A percentile compares a stretch with the other conserved stretches of the same genome.
Conservation (phyloP, 2,888 invertebrate genomes). For the Sphinx pinastri region DNA sequence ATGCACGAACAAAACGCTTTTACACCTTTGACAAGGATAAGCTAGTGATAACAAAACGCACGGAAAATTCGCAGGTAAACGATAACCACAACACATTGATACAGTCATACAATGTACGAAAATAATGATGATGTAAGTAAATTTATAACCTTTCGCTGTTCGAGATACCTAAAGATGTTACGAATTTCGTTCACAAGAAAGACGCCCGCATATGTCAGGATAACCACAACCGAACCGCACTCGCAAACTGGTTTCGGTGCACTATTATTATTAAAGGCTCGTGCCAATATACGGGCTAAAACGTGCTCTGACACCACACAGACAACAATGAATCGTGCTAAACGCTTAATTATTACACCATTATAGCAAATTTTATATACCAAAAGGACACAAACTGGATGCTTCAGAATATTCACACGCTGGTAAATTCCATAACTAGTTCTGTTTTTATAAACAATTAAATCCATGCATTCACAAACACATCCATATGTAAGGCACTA, state of each 20-base stretch:
- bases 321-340: slow-evolving; percentile 67
- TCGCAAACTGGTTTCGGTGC: slow-evolving; percentile 81
- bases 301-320: slow-evolving; percentile 66
- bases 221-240: slow-evolving; percentile 77
- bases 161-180: slow-evolving; percentile 49
- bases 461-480: slow-evolving; percentile 78
- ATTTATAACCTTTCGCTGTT: slow-evolving; percentile 41
- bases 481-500: slow-evolving; percentile 81
- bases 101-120: slow-evolving; percentile 35
- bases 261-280: slow-evolving; percentile 83
- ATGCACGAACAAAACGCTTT: slow-evolving; percentile 38
- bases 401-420: slow-evolving; percentile 65
- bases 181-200: slow-evolving; percentile 68
- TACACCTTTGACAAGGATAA: slow-evolving; percentile 37
- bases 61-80: slow-evolving; percentile 35
- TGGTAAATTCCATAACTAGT: slow-evolving; percentile 61
- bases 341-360: slow-evolving; percentile 58
- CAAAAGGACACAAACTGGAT: slow-evolving; percentile 79
- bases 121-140: slow-evolving; percentile 41
- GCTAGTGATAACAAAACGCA: slow-evolving; percentile 32
- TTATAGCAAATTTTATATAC: slow-evolving; percentile 68
- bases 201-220: slow-evolving; percentile 77
- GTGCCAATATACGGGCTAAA: slow-evolving; percentile 77
- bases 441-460: slow-evolving; percentile 55
- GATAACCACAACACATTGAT: slow-evolving; percentile 38